These are phyloP conservation scores for Vandiemenella viatica DNA, from an alignment of 2,888 invertebrate genomes.

Conservation along the genomic window DNA sequence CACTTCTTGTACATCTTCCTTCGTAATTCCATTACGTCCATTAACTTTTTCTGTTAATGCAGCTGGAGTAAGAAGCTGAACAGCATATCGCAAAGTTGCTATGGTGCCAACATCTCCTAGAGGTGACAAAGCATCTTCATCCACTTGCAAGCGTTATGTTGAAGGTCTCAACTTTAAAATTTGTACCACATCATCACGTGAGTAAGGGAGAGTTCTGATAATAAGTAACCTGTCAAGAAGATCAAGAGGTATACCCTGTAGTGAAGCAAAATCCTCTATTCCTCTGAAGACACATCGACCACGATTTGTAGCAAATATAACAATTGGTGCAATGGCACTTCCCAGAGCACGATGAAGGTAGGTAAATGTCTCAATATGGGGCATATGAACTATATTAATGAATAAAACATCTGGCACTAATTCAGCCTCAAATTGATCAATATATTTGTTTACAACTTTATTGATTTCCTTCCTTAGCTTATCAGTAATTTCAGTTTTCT, in stretches of 20 bases:
- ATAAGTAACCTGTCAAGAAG: constrained; percentile 86
- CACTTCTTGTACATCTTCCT: no score
- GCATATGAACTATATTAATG: constrained; percentile 97
- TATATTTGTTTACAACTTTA: constrained; percentile 98
- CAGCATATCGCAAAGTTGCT: constrained; percentile 85
- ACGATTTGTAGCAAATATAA: no score
- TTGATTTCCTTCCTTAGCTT: no score
- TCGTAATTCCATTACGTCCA: no score
- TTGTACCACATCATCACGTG: no score
- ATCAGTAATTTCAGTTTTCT: no score
- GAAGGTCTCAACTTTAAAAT: constrained; percentile 71
- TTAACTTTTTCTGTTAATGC: constrained; percentile 77
- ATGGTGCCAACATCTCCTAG: constrained; percentile 74
- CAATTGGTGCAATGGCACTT: constrained; percentile 93
- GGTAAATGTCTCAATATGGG: constrained; percentile 99
- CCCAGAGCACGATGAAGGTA: constrained; percentile 95
- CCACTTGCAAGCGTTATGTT: constrained; percentile 80
- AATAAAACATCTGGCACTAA: constrained; percentile 95
- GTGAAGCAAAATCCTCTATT: constrained; percentile 70
- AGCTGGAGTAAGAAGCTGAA: no score
- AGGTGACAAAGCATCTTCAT: no score
- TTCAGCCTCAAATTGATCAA: constrained; percentile 97
- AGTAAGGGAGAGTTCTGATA: constrained; percentile 83
- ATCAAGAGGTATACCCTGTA: constrained; percentile 94
- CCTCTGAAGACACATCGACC: constrained; percentile 79